A percentile compares a stretch with the other conserved stretches of the same genome.
Evolutionary conservation across 2,888 invertebrate genomes (phyloP).

Genomic region (Tipula confusa): DNA sequence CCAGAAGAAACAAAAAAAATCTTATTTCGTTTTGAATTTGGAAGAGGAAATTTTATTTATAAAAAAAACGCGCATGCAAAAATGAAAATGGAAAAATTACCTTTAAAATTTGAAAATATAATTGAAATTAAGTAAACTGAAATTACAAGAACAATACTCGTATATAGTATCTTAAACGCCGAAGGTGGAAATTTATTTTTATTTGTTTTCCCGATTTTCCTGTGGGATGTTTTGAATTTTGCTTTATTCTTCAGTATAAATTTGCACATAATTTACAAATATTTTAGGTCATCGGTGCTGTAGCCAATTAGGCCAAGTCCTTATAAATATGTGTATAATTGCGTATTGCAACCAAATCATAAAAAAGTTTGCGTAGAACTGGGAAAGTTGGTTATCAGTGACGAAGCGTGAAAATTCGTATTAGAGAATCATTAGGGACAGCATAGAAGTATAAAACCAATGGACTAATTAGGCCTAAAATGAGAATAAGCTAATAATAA

Average conservation of each 20-base stretch:
- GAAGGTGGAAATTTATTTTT: not conserved
- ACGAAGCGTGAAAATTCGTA: too few relatives aligned
- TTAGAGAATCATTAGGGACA: too few relatives aligned
- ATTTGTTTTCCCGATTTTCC: not conserved
- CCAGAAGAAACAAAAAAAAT: not conserved
- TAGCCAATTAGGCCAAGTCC: too few relatives aligned
- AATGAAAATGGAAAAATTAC: not conserved
- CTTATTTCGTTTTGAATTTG: constrained; percentile 3
- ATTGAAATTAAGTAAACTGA: not conserved
- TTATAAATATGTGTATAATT: too few relatives aligned
- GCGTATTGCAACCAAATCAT: too few relatives aligned
- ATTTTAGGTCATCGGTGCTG: too few relatives aligned
- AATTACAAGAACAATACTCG: not conserved
- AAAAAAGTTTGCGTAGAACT: too few relatives aligned
- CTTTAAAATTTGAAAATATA: constrained; percentile 16
- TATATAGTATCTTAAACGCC: not conserved
- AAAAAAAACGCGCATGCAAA: not conserved
- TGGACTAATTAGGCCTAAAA: too few relatives aligned
- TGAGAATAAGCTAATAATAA: too few relatives aligned
- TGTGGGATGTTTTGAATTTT: not conserved
- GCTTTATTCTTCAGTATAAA: not conserved
- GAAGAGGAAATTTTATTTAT: not conserved
- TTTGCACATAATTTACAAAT: not conserved
- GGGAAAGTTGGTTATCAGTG: too few relatives aligned
- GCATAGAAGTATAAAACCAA: too few relatives aligned